These are phyloP conservation scores for Torymus aiolomorphi DNA, from an alignment of 2,888 invertebrate genomes.

Conservation along the genomic window DNA sequence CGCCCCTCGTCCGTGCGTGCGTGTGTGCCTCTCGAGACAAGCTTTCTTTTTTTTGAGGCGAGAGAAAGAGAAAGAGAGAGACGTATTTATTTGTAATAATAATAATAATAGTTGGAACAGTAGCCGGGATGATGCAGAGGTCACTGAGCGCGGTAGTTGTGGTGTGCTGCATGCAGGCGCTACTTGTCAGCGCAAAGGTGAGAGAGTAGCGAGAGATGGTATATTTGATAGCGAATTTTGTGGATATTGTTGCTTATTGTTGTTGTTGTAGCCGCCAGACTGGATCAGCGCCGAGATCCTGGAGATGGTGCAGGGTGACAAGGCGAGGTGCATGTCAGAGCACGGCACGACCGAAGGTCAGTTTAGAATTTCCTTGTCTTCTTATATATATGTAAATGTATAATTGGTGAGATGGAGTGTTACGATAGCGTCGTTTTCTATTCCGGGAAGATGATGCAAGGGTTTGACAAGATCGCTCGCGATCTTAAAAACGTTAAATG, in stretches of 20 bases:
- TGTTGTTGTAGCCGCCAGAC: constrained; percentile 67
- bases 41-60: no score
- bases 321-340: constrained; percentile 69
- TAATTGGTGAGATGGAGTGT: no score
- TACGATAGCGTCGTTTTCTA: no score
- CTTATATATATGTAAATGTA: no score
- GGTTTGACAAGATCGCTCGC: no score
- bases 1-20: no score
- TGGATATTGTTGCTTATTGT: not conserved
- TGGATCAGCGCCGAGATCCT: constrained; percentile 69
- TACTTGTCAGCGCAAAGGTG: constrained; percentile 32
- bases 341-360: constrained; percentile 71
- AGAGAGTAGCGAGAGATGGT: not conserved
- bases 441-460: no score
- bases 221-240: no score
- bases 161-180: constrained; percentile 14
- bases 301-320: constrained; percentile 69
- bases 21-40: no score
- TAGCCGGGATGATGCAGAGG: not conserved
- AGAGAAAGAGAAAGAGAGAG: no score
- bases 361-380: not conserved
- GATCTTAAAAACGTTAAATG: no score
- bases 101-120: not conserved
- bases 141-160: not conserved
- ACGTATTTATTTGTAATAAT: no score